Base-by-base conservation (phyloP, 1,140 invertebrate species). In the Pogonus chalceus region DNA sequence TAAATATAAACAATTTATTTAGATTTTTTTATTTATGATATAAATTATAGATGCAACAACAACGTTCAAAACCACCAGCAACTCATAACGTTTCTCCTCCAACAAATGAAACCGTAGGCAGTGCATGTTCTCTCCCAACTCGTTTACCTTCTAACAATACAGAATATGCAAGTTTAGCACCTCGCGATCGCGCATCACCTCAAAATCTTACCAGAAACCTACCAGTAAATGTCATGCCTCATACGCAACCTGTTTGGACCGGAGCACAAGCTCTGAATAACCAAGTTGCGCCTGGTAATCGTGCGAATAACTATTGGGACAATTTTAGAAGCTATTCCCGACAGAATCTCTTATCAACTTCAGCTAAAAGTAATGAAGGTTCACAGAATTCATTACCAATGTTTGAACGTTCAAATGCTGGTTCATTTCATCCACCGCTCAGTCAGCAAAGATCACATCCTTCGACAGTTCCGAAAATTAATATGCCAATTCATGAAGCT, bases 281-380 rank as follows among this genome's bases (percentile, higher is more conserved):
- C 71, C 87, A 91, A 76, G 88, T 91, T 54, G 83, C 88, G 35
- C 88, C 88, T 12, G 87, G 88, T 20, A 90, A 87, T 68, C 74
- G 88, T 56, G 87, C 88, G 39, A 92, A 92, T 69, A 92, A 92
- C 72, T 92, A 90, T 70, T 91, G 87, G 88, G 90, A 92, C 64
- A 92, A 92, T 75, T 92, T 92, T 67, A 72, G 86, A 75, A 89
- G 87, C 66, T 88, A 90, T 67, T 90, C 88, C 9, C 80, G 87
- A 49, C 88, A 90, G 74, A 91, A 91, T 71, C 76, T 89, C 23
- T 77, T 91, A 1, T 89, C 87, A n/a, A 79, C 79, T 51, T 78
- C 71, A 60, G 78, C 73, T 63, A 80, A 87, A 74, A 79, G 78
- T 64, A 78, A 79, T 65, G 76, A 83, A 60, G 75, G 73, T 60